phyloP scores from a whole-genome alignment of 2,113 vertebrate genomes.

The Sisor rabdophorus region DNA sequence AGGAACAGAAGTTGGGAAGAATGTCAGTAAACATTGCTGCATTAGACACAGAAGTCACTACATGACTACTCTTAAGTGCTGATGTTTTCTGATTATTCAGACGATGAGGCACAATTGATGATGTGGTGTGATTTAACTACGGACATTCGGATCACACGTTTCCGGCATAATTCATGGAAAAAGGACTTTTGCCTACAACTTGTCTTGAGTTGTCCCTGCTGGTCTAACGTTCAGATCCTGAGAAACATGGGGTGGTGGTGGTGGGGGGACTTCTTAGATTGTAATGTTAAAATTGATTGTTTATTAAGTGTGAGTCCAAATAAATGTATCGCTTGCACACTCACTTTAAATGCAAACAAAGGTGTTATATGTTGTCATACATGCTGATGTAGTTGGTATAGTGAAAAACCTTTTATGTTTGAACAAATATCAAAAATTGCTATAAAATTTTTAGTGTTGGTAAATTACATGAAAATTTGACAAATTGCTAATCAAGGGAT shows the following conservation, averaged over 20 bases:
- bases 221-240: constrained; percentile 27
- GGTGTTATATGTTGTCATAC: constrained; percentile 47
- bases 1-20: constrained; percentile 31
- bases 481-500: constrained; percentile 2
- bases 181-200: constrained; percentile 22
- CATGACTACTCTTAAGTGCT: constrained; percentile 31
- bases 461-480: constrained; percentile 10
- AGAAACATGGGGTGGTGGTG: constrained; percentile 31
- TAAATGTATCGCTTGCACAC: constrained; percentile 45
- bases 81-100: constrained; percentile 29
- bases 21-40: constrained; percentile 34
- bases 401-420: constrained; percentile 45
- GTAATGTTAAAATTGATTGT: constrained; percentile 48
- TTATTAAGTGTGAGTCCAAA: constrained; percentile 50
- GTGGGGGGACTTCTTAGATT: constrained; percentile 41
- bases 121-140: constrained; percentile 28
- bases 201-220: constrained; percentile 34
- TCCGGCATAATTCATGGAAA: constrained; percentile 31
- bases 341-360: constrained; percentile 42
- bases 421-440: constrained; percentile 21
- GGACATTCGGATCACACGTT: constrained; percentile 41
- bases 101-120: constrained; percentile 28
- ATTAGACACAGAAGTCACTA: constrained; percentile 33
- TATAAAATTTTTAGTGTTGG: constrained; percentile 25
- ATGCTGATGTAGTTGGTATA: constrained; percentile 42